Evolutionary conservation across 2,797 vertebrate genomes (phyloP).

Genomic region (Galagoides demidoff): DNA sequence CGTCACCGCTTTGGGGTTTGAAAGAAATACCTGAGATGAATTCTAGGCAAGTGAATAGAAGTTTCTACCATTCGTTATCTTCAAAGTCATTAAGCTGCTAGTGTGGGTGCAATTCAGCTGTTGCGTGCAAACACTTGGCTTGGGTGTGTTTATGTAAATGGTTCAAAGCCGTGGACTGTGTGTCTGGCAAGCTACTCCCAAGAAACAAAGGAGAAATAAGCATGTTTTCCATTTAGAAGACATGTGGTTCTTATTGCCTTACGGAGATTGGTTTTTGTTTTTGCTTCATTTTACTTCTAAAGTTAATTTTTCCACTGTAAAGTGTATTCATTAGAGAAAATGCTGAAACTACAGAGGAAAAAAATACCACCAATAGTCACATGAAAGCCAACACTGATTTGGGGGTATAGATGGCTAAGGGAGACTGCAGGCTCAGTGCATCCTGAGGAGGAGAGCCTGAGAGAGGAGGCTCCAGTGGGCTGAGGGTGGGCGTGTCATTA

Average conservation of each 20-base stretch:
- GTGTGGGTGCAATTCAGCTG: conserved; percentile 22
- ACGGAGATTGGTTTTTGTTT: conserved; percentile 68
- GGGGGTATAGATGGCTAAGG: not conserved
- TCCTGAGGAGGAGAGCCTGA: not conserved
- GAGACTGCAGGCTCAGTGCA: not conserved
- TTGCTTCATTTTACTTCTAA: conserved; percentile 68
- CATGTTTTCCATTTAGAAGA: conserved; percentile 70
- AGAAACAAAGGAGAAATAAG: conserved; percentile 58
- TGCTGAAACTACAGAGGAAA: not conserved
- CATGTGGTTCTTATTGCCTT: conserved; percentile 77
- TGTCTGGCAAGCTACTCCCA: conserved; percentile 70
- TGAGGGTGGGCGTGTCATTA: not conserved
- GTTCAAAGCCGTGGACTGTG: conserved; percentile 63
- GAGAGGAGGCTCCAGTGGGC: not conserved
- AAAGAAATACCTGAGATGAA: not conserved
- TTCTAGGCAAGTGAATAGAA: not conserved
- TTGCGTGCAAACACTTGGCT: conserved; percentile 63
- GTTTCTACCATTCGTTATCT: conserved; percentile 18
- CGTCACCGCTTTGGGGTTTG: not conserved
- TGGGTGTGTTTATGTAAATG: conserved; percentile 54
- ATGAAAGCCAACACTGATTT: not conserved
- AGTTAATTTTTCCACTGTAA: conserved; percentile 63
- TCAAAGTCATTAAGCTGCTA: conserved; percentile 29
- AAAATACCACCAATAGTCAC: not conserved
- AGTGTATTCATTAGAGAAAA: conserved; percentile 46